Conservation (phyloP, 2,797 vertebrate genomes). For the Megalops cyprinoides region DNA sequence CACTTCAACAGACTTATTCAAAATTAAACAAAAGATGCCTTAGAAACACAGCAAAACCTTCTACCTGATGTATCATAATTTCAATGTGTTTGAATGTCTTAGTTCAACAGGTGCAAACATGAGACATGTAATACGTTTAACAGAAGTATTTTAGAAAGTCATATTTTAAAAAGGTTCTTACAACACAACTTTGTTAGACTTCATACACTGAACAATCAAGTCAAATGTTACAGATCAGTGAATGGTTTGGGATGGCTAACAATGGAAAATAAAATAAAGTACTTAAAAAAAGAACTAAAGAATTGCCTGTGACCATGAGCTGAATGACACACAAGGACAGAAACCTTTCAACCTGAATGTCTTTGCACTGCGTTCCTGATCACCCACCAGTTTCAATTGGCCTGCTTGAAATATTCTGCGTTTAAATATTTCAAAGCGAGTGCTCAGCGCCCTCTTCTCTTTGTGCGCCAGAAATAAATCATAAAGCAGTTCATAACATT, state of each 20-base stretch:
- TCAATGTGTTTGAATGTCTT: slow-evolving; percentile 29
- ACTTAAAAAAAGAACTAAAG: slow-evolving; percentile 16
- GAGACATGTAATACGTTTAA: slow-evolving; percentile 34
- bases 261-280: slow-evolving; percentile 32
- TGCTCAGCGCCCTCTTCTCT: neutral
- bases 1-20: neutral
- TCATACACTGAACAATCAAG: slow-evolving; percentile 29
- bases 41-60: slow-evolving; percentile 39
- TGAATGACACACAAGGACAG: neutral
- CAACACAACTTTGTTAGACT: slow-evolving; percentile 23
- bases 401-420: neutral
- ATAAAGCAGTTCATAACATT: neutral
- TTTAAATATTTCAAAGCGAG: neutral
- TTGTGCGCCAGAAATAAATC: neutral
- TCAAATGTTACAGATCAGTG: slow-evolving; percentile 18
- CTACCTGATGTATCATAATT: slow-evolving; percentile 30
- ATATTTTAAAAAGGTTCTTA: slow-evolving; percentile 32
- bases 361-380: neutral
- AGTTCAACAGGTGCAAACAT: slow-evolving; percentile 33
- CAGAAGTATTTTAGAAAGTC: slow-evolving; percentile 36
- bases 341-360: neutral
- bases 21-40: slow-evolving; percentile 39
- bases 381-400: neutral
- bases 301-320: neutral
- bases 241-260: slow-evolving; percentile 15